Evolutionary conservation across 2,888 invertebrate genomes (phyloP), one percentile per base, ranked within the genome.

Genomic region (Lasioglossum villosulum): DNA sequence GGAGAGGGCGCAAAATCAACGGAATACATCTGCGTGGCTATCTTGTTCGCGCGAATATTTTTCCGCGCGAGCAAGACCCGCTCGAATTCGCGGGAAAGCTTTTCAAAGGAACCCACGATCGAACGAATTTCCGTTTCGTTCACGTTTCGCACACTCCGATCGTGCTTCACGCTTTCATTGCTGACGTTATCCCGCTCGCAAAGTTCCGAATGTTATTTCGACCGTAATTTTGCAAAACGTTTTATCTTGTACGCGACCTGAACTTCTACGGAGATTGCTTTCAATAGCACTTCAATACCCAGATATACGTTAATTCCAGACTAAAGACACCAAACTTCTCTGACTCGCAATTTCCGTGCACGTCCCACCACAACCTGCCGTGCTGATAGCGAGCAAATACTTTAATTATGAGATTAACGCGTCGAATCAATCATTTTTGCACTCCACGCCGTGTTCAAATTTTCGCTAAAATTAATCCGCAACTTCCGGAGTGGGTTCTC

Each of bases 1-100:
- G 34, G 30, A 45, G 45, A 34, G n/a, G 4, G 6, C 4, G 78
- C 19, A 34, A 56, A 56, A 70, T 12, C 72, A 52, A 74, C 70
- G 84, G 84, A 84, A 84, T 80, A 74, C 74, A 79, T 73, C 84
- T n/a, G 34, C 73, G 76, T 48, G 79, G 68, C 52, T 59, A 79
- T 73, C 72, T 34, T 75, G 63, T 79, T 70, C 37, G 45, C 23
- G 27, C 37, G 30, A 59, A 59, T 75, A 75, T 75, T 75, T 75
- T 30, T 59, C 37, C 75, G 23, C 30, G 42, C 72, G 39, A 70
- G n/a, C 70, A 0, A 6, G 30, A 63, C 30, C 30, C 8, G 63
- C 77, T 70, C 71, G 52, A 75, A 70, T 75, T 39, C n/a, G 27
- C 8, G 5, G 14, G 6, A 4, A 48, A 30, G 19, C 19, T 48